Percentiles rank a stretch among this genome's conserved stretches.
These are phyloP conservation scores for Gnathonemus longibarbis DNA, from an alignment of 2,113 vertebrate genomes.

Conservation along the genomic window DNA sequence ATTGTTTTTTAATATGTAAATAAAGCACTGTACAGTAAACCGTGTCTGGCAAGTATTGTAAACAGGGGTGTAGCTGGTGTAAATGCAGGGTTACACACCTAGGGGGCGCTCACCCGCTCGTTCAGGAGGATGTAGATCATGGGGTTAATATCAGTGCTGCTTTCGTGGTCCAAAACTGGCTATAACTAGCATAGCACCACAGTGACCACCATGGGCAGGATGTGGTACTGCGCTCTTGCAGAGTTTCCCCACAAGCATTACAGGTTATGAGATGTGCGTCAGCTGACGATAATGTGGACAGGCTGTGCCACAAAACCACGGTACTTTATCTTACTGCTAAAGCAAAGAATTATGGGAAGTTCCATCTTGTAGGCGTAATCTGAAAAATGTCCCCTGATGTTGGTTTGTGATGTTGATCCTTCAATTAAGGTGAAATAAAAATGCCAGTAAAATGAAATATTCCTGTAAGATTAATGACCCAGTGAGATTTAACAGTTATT, in stretches of 20 bases:
- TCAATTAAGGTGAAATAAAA: neutral
- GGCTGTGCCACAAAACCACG: neutral
- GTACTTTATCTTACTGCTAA: neutral
- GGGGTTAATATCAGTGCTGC: constrained; percentile 51
- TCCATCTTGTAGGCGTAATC: neutral
- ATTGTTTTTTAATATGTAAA: constrained; percentile 56
- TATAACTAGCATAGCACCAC: constrained; percentile 64
- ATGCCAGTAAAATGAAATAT: neutral
- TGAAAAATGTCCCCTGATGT: neutral
- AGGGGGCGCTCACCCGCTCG: constrained; percentile 59
- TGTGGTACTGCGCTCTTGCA: constrained; percentile 66
- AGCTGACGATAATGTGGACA: neutral
- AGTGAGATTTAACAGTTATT: neutral
- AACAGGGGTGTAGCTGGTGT: neutral
- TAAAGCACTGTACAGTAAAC: constrained; percentile 40
- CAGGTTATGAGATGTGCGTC: neutral
- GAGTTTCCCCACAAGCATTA: constrained; percentile 65
- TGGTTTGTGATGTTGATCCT: neutral
- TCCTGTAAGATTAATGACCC: neutral
- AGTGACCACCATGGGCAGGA: constrained; percentile 72
- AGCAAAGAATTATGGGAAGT: neutral
- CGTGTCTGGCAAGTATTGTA: constrained; percentile 11
- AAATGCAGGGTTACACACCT: neutral
- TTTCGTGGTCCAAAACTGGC: neutral
- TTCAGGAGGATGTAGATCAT: constrained; percentile 81